Conservation (phyloP, 2,797 vertebrate genomes). For the Xenopus petersii region DNA sequence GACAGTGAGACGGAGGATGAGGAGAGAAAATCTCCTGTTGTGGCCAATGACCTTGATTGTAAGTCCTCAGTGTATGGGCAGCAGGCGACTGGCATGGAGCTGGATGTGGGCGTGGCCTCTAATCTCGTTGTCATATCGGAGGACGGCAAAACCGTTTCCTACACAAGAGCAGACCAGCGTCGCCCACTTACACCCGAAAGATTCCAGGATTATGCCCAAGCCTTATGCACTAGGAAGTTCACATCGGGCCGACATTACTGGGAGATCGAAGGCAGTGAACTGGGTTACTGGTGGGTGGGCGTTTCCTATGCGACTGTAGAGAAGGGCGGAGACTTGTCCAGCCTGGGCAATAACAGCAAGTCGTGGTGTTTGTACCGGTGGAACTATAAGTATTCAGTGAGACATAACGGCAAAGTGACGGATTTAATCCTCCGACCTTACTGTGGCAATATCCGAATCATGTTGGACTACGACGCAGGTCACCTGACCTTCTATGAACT, state of each 20-base stretch:
- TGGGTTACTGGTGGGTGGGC: not conserved
- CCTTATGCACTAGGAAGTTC: not conserved
- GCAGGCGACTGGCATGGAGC: too few species aligned
- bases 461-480: not conserved
- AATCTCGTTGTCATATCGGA: not conserved
- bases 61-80: too few species aligned
- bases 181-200: not conserved
- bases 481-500: not conserved
- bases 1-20: not conserved
- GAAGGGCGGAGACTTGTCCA: not conserved
- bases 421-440: not conserved
- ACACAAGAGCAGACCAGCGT: not conserved
- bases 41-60: too few species aligned
- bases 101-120: too few species aligned
- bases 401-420: not conserved
- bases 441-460: not conserved
- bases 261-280: not conserved
- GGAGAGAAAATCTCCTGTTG: too few species aligned
- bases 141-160: not conserved
- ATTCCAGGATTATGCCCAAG: not conserved
- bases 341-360: not conserved
- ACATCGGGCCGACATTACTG: not conserved
- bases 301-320: not conserved
- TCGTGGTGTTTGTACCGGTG: not conserved
- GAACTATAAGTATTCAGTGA: not conserved